Base-by-base conservation (phyloP, 2,888 invertebrate genomes). In the Ornithoptera priamus region DNA sequence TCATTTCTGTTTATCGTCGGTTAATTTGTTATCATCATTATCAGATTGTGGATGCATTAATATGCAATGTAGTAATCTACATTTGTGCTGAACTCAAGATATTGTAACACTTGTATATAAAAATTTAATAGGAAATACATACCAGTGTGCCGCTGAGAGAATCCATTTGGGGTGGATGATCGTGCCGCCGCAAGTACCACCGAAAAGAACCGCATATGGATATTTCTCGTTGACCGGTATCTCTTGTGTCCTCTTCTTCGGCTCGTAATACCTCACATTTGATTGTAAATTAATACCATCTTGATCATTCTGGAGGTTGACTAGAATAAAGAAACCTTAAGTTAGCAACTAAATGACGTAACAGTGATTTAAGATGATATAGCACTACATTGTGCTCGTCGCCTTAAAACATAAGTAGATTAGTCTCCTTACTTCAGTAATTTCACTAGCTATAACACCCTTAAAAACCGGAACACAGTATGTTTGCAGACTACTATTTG, bases 71-170 rank as follows among this genome's bases (percentile, higher is more conserved):
- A n/a, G n/a, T n/a, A n/a, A n/a, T n/a, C n/a, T n/a, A n/a, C 30
- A 30, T 30, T 30, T 30, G 30, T 30, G 30, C 30, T 30, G 30
- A 30, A 30, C 30, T 30, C 30, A 30, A 30, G 30, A 30, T 30
- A 30, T 30, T 30, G 3, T 3, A 30, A 4, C 30, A 30, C 3
- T 30, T 30, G 30, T 50, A 5, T 50, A 18, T 50, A 50, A 50
- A 18, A 18, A 17, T 50, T 50, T 2, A 17, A 50, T 10, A 6
- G 6, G n/a, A 53, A n/a, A 18, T 46, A 71, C 75, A 61, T 78
- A 91, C 91, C 91, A 91, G 77, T 92, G 91, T 0, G 81, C 92
- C 59, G 92, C 91, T 1, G 87, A 85, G 62, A 92, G 83, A 56
- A 92, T 71, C 92, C 92, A 92, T 10, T 74, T 87, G 57, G 84